These are phyloP conservation scores for Podotricha telesiphe DNA, from an alignment of 2,888 invertebrate species.

Conservation along the genomic window DNA sequence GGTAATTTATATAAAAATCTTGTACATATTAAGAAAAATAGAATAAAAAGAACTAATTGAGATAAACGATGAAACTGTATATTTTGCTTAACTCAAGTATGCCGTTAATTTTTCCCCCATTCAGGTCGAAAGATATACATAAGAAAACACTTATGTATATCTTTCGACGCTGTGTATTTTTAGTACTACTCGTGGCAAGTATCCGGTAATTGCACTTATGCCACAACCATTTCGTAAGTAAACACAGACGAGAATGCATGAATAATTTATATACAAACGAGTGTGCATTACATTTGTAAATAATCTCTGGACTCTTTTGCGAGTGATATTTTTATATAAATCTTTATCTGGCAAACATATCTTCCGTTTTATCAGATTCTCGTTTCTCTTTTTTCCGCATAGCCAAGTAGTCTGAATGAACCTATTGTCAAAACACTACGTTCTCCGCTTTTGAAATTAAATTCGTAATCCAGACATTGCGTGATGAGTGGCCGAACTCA, in stretches of 20 bases:
- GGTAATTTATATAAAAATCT: too few relatives aligned
- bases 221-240: neutral
- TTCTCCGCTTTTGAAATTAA: too few relatives aligned
- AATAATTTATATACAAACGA: constrained; percentile 12
- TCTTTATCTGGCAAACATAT: neutral
- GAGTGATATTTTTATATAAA: neutral
- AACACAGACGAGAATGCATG: neutral
- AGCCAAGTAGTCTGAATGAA: too few relatives aligned
- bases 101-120: neutral
- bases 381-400: too few relatives aligned
- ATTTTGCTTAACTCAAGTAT: neutral
- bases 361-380: too few relatives aligned
- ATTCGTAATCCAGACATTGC: too few relatives aligned
- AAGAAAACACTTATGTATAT: constrained; percentile 7
- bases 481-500: too few relatives aligned
- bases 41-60: too few relatives aligned
- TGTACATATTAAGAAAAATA: too few relatives aligned
- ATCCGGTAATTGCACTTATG: constrained; percentile 1
- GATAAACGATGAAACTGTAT: neutral
- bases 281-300: constrained; percentile 9
- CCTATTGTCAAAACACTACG: too few relatives aligned
- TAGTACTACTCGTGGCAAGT: neutral
- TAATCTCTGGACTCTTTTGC: neutral
- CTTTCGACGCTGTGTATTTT: neutral
- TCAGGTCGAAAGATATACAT: neutral